Base-by-base conservation (phyloP, 2,888 invertebrate genomes). In the Drosophila kambysellisi region DNA sequence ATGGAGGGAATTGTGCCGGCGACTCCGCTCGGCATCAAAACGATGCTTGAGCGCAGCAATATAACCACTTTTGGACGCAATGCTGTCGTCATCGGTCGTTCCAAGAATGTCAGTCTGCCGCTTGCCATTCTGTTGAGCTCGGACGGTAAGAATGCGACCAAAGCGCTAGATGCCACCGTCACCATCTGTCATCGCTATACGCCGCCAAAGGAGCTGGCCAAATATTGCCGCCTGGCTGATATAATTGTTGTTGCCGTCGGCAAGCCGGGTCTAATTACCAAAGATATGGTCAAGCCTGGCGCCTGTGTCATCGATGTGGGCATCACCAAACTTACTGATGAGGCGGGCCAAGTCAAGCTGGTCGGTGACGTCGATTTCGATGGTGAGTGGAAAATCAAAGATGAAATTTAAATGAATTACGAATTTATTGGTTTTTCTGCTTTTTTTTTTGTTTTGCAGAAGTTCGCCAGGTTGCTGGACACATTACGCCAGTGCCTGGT, bases 301-400 rank as follows among this genome's bases (percentile, higher is more conserved):
- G 97, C 97, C 2, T 96, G 96, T 62, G 94, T 98, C 20, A 97
- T 98, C 76, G 98, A 98, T 92, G 97, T 98, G 50, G 98, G 98
- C 15, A 96, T 98, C 64, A 96, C 96, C 4, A 95, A 96, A 85
- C 93, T 98, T 20, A 94, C 94, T 9, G 95, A 95, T 74, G 94
- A 94, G 50, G 93, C 94, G 11, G 97, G 97, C 3, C 96, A 96
- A 89, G 94, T 94, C 0, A 96, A 95, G 92, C 93, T 98, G 9
- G 97, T 98, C 8, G 98, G 98, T 3, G 98, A 98, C 93, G 97
- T 98, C 4, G 97, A 98, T 92, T 98, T 96, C 94, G 96, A 97
- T 79, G 96, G 96, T 96, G 91, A 90, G 77, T 58, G 4, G 0
- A 35, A n/a, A 15, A 2, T 29, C 29, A 11, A 17, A 29, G 17